Conservation (phyloP, 1,140 invertebrate genomes). For the Leptinotarsa texana region DNA sequence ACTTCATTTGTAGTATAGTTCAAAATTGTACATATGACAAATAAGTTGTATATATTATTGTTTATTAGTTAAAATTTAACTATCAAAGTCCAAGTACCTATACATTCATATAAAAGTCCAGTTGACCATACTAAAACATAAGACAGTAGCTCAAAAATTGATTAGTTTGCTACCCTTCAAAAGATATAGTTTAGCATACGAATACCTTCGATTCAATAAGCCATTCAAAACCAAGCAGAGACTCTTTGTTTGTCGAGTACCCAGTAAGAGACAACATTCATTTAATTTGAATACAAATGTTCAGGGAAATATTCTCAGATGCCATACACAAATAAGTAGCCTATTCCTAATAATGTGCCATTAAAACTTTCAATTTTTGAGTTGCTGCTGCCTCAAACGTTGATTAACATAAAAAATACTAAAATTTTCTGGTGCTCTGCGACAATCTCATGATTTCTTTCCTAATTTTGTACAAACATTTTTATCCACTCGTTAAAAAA, state of each 20-base stretch:
- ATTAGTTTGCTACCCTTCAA: neutral
- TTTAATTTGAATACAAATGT: neutral
- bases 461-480: neutral
- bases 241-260: neutral
- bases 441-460: slow-evolving; percentile 19
- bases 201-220: neutral
- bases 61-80: slow-evolving; percentile 28
- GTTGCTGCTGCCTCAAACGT: neutral
- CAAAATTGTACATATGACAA: slow-evolving; percentile 35
- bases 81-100: slow-evolving; percentile 38
- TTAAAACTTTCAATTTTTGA: neutral
- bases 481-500: slow-evolving; percentile 39
- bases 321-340: neutral
- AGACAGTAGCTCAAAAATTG: slow-evolving; percentile 17
- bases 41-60: slow-evolving; percentile 28
- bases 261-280: neutral
- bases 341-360: neutral
- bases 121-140: slow-evolving; percentile 33
- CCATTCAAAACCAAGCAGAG: neutral
- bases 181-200: neutral
- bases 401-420: neutral
- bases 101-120: slow-evolving; percentile 31
- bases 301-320: slow-evolving; percentile 1
- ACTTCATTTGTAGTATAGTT: slow-evolving; percentile 21
- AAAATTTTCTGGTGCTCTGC: slow-evolving; percentile 26